Base-by-base conservation (phyloP, 2,888 invertebrate species). In the Petrolisthes manimaculis region DNA sequence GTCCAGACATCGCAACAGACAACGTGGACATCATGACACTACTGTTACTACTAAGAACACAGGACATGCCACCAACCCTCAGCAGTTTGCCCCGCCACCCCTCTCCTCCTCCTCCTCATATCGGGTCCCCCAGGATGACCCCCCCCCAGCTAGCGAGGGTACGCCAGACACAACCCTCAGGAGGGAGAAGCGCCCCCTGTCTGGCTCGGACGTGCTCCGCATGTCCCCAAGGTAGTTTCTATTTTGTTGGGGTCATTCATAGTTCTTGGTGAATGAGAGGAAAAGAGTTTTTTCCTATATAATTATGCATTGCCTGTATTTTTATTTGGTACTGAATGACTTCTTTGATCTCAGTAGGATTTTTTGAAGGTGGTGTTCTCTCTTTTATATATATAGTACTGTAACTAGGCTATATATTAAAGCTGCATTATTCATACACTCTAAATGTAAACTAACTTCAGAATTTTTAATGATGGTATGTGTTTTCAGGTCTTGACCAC, bases 161-260 rank as follows among this genome's bases (percentile, higher is more conserved):
- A 77, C 74, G 55, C 79, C 85, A 69, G 88, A 89, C 51, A 78
- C 88, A 21, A 83, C 88, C 56, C 84, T 85, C 51, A 89, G 88
- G 71, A 84, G 85, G 83, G 88, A 89, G 85, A 89, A 85, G 85
- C 88, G 88, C 56, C 88, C 88, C 78, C 83, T 89, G 61, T 89
- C 88, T 55, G 88, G 88, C 88, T 89, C 90, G 78, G 91, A 92
- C 90, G 90, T 91, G 90, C 91, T 88, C 91, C 91, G 86, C 91
- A 92, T 91, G 88, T 91, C 89, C 91, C 91, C 84, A 86, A 90
- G 86, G 80, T 90, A 86, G 86, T 85, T 88, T 83, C 67, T n/a
- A n/a, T 71, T 71, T n/a, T n/a, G 14, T 61, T 71, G 14, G 71
- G 71, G 71, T 71, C 71, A 71, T 37, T 37, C 37, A 37, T 37